A percentile compares a stretch with the other conserved stretches of the same genome.
phyloP scores from a whole-genome alignment of 2,888 invertebrate genomes.

The Seladonia tumulorum region DNA sequence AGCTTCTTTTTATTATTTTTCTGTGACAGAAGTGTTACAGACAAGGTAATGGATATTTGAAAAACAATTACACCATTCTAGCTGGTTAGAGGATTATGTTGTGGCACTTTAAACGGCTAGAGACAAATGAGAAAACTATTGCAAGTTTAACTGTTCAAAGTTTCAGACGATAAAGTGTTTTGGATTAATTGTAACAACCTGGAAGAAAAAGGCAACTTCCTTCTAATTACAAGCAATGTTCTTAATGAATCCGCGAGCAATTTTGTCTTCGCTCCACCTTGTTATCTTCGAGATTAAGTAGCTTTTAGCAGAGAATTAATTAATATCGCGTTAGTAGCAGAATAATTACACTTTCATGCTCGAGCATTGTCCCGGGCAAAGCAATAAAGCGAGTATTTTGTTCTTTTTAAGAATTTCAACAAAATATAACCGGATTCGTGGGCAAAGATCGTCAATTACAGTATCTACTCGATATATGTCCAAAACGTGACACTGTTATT shows the following conservation, averaged over 20 bases:
- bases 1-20: no score
- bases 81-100: background rate
- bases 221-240: background rate
- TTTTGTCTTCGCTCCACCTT: background rate
- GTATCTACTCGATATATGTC: no score
- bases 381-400: background rate
- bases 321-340: background rate
- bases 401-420: background rate
- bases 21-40: no score
- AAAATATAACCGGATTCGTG: background rate
- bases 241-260: background rate
- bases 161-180: background rate
- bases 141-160: background rate
- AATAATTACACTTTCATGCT: background rate
- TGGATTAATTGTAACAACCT: background rate
- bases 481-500: no score
- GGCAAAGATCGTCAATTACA: background rate
- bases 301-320: background rate
- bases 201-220: background rate
- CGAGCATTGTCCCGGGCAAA: background rate
- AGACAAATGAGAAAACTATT: background rate
- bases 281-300: background rate
- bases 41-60: no score
- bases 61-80: background rate
- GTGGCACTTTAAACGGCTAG: background rate